Evolutionary conservation across 2,113 vertebrate genomes (phyloP), one percentile per base, ranked within the genome.

Genomic region (Hypanus sabinus): DNA sequence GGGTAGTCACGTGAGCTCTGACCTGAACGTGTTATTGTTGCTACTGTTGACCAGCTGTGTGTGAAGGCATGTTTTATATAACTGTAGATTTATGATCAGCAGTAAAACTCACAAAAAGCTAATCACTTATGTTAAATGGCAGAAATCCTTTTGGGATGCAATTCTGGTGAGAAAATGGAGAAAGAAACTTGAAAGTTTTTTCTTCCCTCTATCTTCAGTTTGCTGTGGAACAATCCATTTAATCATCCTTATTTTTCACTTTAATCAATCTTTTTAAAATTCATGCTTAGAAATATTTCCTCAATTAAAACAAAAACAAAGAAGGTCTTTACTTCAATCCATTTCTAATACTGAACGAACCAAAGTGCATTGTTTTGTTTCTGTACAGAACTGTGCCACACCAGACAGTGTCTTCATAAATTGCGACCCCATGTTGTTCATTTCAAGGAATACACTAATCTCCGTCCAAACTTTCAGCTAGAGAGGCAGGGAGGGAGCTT

Each of bases 61-160:
- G 91, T 93, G 90, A 93, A 62, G 68, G 91, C 91, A 93, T 27
- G 91, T 93, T 93, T 93, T 75, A 93, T 93, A 93, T 73, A 73
- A 16, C 70, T 55, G 36, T 70, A 93, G 91, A 73, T 93, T 93
- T 93, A 93, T 93, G 68, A 73, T 93, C 33, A 93, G 70, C 70
- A 90, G 60, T 90, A 90, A 90, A 90, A 65, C 85, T 90, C 30
- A 93, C 65, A 55, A 73, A 93, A 73, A 73, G 38, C 91, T 93
- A 93, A 93, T 93, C 91, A 55, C 91, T 93, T 24, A 70, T 73
- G 91, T 55, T 73, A 93, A 93, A 60, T 87, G 55, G 83, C 46
- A 57, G 46, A 60, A 87, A 57, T 55, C 8, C 83, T 87, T 60
- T 87, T 55, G 71, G 68, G 91, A 46, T 65, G 36, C 36, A 93